Conservation (phyloP, 2,888 invertebrate genomes). For the Drosophila mulleri region DNA sequence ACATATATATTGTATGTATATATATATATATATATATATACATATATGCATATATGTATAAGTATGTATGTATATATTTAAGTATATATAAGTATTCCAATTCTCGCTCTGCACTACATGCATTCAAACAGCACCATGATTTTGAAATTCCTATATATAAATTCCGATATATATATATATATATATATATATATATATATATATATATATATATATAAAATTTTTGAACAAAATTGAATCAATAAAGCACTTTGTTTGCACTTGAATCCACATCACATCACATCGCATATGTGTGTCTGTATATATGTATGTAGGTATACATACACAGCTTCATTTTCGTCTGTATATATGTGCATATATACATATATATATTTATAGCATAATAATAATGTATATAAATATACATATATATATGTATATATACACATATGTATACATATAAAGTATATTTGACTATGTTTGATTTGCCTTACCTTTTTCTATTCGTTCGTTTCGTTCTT, state of each 20-base stretch:
- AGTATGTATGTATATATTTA: not conserved
- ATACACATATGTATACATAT: conserved; percentile 14
- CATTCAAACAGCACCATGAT: conserved; percentile 24
- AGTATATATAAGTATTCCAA: not conserved
- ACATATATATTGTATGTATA: not conserved
- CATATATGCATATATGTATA: not conserved
- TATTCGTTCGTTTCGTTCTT: conserved; percentile 63
- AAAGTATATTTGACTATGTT: conserved; percentile 45
- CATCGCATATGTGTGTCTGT: conserved; percentile 18
- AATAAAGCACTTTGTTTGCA: conserved; percentile 5
- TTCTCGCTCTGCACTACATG: conserved; percentile 5
- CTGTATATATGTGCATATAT: not conserved
- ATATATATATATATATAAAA: not conserved
- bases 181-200: not conserved
- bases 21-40: no score
- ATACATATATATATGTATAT: conserved; percentile 17
- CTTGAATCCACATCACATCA: conserved; percentile 10
- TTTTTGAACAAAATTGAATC: conserved; percentile 10
- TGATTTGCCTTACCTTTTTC: conserved; percentile 63
- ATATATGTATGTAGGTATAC: conserved; percentile 21
- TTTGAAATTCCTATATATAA: not conserved
- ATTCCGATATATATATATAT: not conserved
- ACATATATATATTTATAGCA: conserved; percentile 1
- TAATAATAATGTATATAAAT: conserved; percentile 12
- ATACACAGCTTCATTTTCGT: conserved; percentile 5